Conservation (phyloP, 1,140 invertebrate genomes). For the Oryzaephilus surinamensis region DNA sequence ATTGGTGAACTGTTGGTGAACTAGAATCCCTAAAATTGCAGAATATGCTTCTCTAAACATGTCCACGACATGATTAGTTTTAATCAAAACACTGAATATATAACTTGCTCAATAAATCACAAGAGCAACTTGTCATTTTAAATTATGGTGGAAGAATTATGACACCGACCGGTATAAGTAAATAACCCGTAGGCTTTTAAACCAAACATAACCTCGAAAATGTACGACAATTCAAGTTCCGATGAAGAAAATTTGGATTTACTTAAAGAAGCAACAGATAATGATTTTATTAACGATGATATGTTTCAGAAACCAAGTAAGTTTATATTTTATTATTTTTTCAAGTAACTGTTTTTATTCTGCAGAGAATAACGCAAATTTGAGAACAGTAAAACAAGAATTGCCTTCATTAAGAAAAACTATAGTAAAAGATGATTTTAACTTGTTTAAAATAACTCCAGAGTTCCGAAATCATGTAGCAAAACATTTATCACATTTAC, state of each 20-base stretch:
- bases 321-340: neutral
- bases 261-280: slow-evolving; percentile 1
- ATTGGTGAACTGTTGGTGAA: too few species aligned
- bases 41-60: too few species aligned
- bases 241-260: neutral
- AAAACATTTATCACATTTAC: slow-evolving; percentile 17
- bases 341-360: neutral
- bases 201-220: too few species aligned
- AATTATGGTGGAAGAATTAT: too few species aligned
- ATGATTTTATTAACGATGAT: slow-evolving; percentile 7
- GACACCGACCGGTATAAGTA: too few species aligned
- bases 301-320: slow-evolving; percentile 1
- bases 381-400: too few species aligned
- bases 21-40: too few species aligned
- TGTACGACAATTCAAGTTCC: neutral
- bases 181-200: too few species aligned
- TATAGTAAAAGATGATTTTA: slow-evolving; percentile 16
- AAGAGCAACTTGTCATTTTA: too few species aligned
- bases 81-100: too few species aligned
- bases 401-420: slow-evolving; percentile 14
- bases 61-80: too few species aligned
- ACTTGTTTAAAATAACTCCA: slow-evolving; percentile 24
- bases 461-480: slow-evolving; percentile 26
- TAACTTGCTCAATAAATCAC: too few species aligned
- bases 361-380: slow-evolving; percentile 1